Base-by-base conservation (phyloP, 2,113 vertebrate species). In the Myodes glareolus region DNA sequence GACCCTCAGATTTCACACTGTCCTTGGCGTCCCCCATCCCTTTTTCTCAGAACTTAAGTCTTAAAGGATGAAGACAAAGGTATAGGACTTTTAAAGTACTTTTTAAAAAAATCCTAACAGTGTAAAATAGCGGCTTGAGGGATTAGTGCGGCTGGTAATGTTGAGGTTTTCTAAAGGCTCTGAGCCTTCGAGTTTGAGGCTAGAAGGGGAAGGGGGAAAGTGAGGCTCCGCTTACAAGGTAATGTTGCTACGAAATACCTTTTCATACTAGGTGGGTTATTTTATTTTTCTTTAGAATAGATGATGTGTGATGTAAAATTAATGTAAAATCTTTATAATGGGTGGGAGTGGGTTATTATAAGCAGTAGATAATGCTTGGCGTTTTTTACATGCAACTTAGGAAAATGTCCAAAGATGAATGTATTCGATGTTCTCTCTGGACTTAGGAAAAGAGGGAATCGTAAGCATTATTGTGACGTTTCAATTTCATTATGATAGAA, bases 61-160 rank as follows among this genome's bases (percentile, higher is more conserved):
- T 88, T 90, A 75, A 88, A 91, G 92, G 95, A 94, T 58, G 93
- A 93, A 97, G 73, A 92, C 89, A 94, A 97, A 98, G 97, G 97
- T 98, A 98, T 84, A 97, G 68, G 90, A 72, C 36, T 95, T 96
- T 92, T 95, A 31, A 95, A 89, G 39, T 91, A 93, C 67, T 96
- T 93, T 77, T 78, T 19, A 27, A 63, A 90, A 63, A 90, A 72
- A 36, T 91, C 76, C 3, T 89, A n/a, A n/a, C 55, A 2, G 0
- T 86, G 16, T 87, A 85, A 92, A 88, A 72, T 92, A 73, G 87
- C 45, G 45, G n/a, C 2, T n/a, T 27, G 29, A 47, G 61, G 58
- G 87, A 21, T 73, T 85, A 52, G 33, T 7, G 47, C n/a, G 77
- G 31, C 29, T 81, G 72, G 14, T 65, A 78, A 45, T 72, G 1